Percentiles rank a stretch among this genome's conserved stretches.
phyloP scores from a whole-genome alignment of 2,797 vertebrate species.

The Sciurus carolinensis region DNA sequence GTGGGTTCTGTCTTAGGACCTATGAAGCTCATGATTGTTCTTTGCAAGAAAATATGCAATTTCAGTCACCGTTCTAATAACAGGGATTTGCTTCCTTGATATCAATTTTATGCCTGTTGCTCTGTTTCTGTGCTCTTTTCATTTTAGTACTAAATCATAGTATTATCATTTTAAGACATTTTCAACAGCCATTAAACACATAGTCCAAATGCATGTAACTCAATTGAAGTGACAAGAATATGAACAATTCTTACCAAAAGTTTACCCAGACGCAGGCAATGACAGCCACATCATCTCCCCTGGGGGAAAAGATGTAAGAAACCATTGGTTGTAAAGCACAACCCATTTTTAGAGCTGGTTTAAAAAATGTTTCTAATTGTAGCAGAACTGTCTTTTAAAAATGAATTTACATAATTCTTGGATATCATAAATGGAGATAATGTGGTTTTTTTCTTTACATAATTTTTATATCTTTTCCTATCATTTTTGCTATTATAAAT shows the following conservation, averaged over 20 bases:
- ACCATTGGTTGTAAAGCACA: neutral
- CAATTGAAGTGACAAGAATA: constrained; percentile 56
- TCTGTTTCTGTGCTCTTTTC: constrained; percentile 61
- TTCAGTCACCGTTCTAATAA: constrained; percentile 57
- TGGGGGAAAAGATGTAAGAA: neutral
- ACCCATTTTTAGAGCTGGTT: constrained; percentile 38
- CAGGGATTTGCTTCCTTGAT: constrained; percentile 46
- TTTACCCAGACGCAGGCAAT: constrained; percentile 42
- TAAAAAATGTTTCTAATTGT: constrained; percentile 53
- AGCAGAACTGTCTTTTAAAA: constrained; percentile 27
- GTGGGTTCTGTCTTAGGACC: constrained; percentile 31
- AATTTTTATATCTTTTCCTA: constrained; percentile 31
- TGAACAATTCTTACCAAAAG: constrained; percentile 53
- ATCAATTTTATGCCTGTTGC: constrained; percentile 54
- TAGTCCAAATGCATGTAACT: constrained; percentile 51
- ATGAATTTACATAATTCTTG: neutral
- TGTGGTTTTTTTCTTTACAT: constrained; percentile 49
- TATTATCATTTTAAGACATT: constrained; percentile 61
- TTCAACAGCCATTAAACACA: constrained; percentile 58
- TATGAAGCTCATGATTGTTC: constrained; percentile 15
- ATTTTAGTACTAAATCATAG: constrained; percentile 62
- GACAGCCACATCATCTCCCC: constrained; percentile 12
- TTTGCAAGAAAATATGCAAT: constrained; percentile 66
- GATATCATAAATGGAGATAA: constrained; percentile 37
- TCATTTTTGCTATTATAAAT: constrained; percentile 46